Evolutionary conservation across 37 sponge, comb jelly and placozoan genomes (phyloP), one percentile per base, ranked within the genome.

Genomic region (Amphimedon queenslandica): DNA sequence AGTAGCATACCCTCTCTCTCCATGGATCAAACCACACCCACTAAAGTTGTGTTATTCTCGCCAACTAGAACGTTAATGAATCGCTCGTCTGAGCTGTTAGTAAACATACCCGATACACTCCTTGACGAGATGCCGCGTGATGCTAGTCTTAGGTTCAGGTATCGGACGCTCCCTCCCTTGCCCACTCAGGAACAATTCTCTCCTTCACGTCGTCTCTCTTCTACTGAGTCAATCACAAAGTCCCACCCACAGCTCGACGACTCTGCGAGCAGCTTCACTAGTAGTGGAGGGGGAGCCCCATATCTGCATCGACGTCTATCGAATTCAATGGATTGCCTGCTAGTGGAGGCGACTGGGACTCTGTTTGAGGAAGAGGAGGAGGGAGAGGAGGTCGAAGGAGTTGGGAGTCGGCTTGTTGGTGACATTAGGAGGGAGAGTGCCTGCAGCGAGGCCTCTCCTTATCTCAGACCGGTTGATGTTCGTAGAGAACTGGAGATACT

Each of bases 401-500:
- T 24, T 21, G 16, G n/a, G 18, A 42, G 4, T 43, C 18, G 39
- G 28, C n/a, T 1, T 23, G 56, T 55, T 4, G 1, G 23, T 28
- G 3, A 25, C 34, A 11, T 30, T 40, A 18, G 47, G 25, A 24
- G 4, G 10, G 27, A 29, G 13, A 13, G 41, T 39, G 47, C 38
- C 70, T 2, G n/a, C 32, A 30, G 68, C 5, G 53, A 28, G 21
- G 8, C 28, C 21, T 25, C 43, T 1, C 85, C 85, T 0, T 84
- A 84, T 53, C 79, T 84, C 1, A 57, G 60, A 10, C 85, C 85
- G 39, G n/a, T n/a, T n/a, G n/a, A n/a, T n/a, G n/a, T n/a, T n/a
- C n/a, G n/a, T n/a, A n/a, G n/a, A n/a, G n/a, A n/a, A n/a, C n/a
- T n/a, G n/a, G n/a, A n/a, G n/a, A n/a, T n/a, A n/a, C n/a, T n/a